Evolutionary conservation across 2,797 vertebrate genomes (phyloP), one percentile per base, ranked within the genome.

Genomic region (Rhabdophis nuchalis): DNA sequence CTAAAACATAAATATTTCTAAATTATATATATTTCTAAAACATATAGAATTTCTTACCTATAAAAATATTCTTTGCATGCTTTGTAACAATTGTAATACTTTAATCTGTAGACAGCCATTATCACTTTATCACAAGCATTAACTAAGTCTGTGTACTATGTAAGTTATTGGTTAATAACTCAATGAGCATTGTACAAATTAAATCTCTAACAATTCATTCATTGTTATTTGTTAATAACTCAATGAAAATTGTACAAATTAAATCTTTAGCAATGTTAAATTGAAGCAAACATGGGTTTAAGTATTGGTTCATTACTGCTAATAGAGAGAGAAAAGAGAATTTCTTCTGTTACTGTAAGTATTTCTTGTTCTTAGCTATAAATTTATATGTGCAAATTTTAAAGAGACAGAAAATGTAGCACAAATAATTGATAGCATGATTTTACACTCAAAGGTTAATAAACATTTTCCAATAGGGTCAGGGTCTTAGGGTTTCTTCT

Each of bases 91-190:
- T 46, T 82, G 85, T 91, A 91, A 29, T 86, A 91, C 89, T 96
- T 94, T 92, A 94, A 87, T 95, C 87, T 95, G 86, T 91, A 94
- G 93, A 61, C 77, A 95, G 92, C 58, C 4, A 92, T 95, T 95
- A 92, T 82, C 86, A 91, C 91, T 95, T 93, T 91, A 27, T 94
- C 92, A 92, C 54, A 93, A 95, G 93, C 85, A 92, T 93, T 77
- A 94, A 95, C 92, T 93, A 92, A 94, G 60, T 91, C 3, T 87
- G 60, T 50, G 88, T 92, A n/a, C 52, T 77, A 89, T 6, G 93
- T 93, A 91, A 61, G 89, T 46, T 88, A 77, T 91, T 93, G 95
- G 29, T 87, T 87, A 87, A 41, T 87, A 87, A 57, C 54, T 87
- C 20, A 82, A 1, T 46, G 72, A 82, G 9, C 46, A 46, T 46